Evolutionary conservation across 2,888 invertebrate genomes (phyloP).

Genomic region (Lasioglossum pauxillum): DNA sequence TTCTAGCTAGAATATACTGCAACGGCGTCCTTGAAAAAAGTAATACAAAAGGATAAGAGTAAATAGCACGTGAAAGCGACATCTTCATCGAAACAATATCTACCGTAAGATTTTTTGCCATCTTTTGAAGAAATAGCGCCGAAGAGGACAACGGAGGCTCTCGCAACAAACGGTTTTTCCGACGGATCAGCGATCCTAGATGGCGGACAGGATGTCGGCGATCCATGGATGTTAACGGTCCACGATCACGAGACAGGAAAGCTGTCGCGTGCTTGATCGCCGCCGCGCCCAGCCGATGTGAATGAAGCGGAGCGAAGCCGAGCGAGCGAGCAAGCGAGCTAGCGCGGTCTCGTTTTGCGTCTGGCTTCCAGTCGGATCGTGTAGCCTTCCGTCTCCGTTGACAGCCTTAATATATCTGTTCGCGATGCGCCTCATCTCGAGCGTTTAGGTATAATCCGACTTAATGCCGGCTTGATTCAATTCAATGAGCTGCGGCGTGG

Average conservation of each 20-base stretch:
- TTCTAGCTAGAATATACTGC: not conserved
- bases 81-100: not conserved
- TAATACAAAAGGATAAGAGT: not conserved
- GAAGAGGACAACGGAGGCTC: not conserved
- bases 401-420: slow-evolving; percentile 59
- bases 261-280: slow-evolving; percentile 63
- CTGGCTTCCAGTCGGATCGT: slow-evolving; percentile 54
- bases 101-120: not conserved
- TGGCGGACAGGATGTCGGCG: slow-evolving; percentile 63
- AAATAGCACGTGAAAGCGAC: not conserved
- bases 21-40: not conserved
- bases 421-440: slow-evolving; percentile 43
- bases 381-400: slow-evolving; percentile 54
- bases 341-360: slow-evolving; percentile 63
- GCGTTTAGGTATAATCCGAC: slow-evolving; percentile 60
- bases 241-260: slow-evolving; percentile 63
- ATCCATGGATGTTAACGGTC: slow-evolving; percentile 68
- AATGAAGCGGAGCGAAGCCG: slow-evolving; percentile 58
- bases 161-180: slow-evolving; percentile 53
- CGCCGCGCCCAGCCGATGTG: slow-evolving; percentile 58
- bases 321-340: slow-evolving; percentile 18
- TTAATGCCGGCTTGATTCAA: slow-evolving; percentile 57
- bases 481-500: slow-evolving; percentile 48
- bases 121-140: not conserved
- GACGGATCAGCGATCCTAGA: slow-evolving; percentile 53